Base-by-base conservation (phyloP, 2,888 invertebrate species). In the Lypha dubia region DNA sequence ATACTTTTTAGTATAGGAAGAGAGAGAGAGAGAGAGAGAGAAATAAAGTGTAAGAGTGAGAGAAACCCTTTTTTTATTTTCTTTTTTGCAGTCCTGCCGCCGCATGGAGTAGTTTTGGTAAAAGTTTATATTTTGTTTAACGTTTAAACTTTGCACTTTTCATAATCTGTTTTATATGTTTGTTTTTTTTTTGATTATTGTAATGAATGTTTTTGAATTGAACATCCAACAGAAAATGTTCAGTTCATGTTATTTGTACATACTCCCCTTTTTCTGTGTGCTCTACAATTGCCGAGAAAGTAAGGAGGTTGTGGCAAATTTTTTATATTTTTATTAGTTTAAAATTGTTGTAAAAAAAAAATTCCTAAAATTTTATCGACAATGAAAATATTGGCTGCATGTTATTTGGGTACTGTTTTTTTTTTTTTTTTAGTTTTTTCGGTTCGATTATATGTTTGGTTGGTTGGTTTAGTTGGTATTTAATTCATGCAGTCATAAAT, bases 61-160 rank as follows among this genome's bases (percentile, higher is more conserved):
- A 20, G 58, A 17, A 13, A 32, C 13, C 32, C 51, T 8, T 22
- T 51, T 63, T 46, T 46, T 5, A n/a, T n/a, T 15, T n/a, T n/a
- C 44, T 13, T 15, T 9, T 71, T 41, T 22, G 9, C n/a, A 32
- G 20, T 17, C 35, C 46, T 63, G 32, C 28, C 22, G 22, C 44
- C 22, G 22, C 44, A 68, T 71, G 32, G 44, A 67, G 56, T 70
- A 75, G 70, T 77, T 67, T 44, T 41, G 70, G 81, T 77, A 68
- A 84, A 84, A 84, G 77, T 81, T 74, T 22, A 11, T 28, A 32
- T 71, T 53, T 62, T 35, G 13, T 62, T 0, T 22, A 71, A 84
- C 68, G 56, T 80, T 84, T 80, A 67, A 84, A 84, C 84, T 84
- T 84, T 84, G 76, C 84, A 79, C 80, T 84, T 80, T 84, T 84